Conservation (phyloP, 2,888 invertebrate genomes). For the Nymphalis c-album region DNA sequence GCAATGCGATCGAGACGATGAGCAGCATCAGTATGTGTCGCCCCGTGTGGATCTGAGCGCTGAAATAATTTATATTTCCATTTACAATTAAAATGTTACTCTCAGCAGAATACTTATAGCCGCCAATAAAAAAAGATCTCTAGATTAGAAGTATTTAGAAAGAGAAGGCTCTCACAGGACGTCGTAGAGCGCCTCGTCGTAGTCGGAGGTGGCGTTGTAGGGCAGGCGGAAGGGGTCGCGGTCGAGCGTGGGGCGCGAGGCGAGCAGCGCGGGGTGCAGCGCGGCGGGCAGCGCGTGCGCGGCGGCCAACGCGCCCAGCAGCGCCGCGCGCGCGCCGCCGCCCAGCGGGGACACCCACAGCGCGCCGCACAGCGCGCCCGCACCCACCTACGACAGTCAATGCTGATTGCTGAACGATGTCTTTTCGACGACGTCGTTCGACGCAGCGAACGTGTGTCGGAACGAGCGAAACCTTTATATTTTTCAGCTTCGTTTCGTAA, state of each 20-base stretch:
- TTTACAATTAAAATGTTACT: too few species aligned
- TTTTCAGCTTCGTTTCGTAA: conserved; percentile 2
- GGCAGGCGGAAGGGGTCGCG: conserved; percentile 58
- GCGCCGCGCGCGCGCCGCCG: conserved; percentile 52
- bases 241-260: conserved; percentile 56
- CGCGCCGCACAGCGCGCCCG: conserved; percentile 64
- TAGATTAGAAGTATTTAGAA: too few species aligned
- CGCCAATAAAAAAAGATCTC: too few species aligned
- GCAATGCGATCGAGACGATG: conserved; percentile 61
- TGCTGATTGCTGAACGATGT: neutral
- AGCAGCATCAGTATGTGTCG: conserved; percentile 73
- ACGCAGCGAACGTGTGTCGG: neutral
- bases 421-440: neutral
- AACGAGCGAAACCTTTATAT: neutral
- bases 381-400: conserved; percentile 54
- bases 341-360: conserved; percentile 69
- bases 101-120: too few species aligned
- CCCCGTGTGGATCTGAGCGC: conserved; percentile 58
- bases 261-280: conserved; percentile 55
- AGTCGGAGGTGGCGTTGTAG: conserved; percentile 56
- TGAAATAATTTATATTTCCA: conserved; percentile 45
- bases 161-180: conserved; percentile 50
- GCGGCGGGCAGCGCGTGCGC: conserved; percentile 59
- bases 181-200: conserved; percentile 49
- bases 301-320: conserved; percentile 54